A percentile compares a stretch with the other conserved stretches of the same genome.
Evolutionary conservation across 2,797 vertebrate species (phyloP).

Genomic region (Arctocebus calabarensis): DNA sequence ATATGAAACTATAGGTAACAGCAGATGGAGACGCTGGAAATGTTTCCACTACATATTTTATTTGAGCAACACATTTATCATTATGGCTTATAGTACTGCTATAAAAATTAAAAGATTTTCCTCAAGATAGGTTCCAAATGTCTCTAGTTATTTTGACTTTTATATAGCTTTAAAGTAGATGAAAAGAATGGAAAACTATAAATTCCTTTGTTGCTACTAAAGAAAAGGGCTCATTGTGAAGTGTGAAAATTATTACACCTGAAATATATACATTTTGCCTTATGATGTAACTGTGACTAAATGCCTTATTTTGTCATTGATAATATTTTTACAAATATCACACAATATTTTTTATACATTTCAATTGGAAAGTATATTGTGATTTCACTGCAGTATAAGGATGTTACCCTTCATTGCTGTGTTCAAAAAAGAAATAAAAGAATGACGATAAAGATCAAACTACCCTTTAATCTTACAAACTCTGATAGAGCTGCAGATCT

Average conservation of each 20-base stretch:
- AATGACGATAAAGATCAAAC: not conserved
- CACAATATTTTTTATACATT: not conserved
- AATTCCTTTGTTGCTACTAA: not conserved
- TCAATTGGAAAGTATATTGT: not conserved
- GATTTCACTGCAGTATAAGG: not conserved
- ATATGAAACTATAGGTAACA: conserved; percentile 59
- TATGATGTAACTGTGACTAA: not conserved
- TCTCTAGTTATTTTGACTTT: conserved; percentile 8
- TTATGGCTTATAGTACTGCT: conserved; percentile 46
- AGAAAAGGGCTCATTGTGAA: not conserved
- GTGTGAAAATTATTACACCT: not conserved
- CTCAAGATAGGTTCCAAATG: conserved; percentile 31
- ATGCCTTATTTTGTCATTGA: not conserved
- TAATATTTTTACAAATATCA: not conserved
- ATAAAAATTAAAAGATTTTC: conserved; percentile 62
- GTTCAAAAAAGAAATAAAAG: conserved; percentile 45
- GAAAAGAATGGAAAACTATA: not conserved
- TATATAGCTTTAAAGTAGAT: not conserved
- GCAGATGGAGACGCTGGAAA: conserved; percentile 45
- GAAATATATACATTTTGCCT: not conserved
- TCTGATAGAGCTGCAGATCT: not conserved
- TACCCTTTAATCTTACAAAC: not conserved
- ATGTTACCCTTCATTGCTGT: not conserved
- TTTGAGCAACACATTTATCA: conserved; percentile 62
- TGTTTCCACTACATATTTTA: conserved; percentile 58